These are phyloP conservation scores for Calliopsis andreniformis DNA, from an alignment of 1,140 invertebrate genomes.

Conservation along the genomic window DNA sequence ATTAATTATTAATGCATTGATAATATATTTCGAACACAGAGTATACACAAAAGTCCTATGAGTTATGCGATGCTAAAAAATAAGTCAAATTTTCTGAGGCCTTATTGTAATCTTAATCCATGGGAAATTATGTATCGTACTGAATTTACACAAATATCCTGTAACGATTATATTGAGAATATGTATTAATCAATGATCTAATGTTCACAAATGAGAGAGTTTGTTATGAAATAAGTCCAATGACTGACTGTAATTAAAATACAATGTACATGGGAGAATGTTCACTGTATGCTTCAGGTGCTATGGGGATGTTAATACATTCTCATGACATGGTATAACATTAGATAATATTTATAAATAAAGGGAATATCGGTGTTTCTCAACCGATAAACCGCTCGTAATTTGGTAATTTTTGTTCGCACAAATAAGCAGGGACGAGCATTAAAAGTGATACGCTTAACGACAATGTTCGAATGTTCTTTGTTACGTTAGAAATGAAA, in stretches of 20 bases:
- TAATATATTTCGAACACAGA: neutral
- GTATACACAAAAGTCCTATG: constrained; percentile 16
- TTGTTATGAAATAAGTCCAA: constrained; percentile 77
- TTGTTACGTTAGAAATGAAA: constrained; percentile 6
- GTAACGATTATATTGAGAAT: constrained; percentile 59
- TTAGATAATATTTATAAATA: constrained; percentile 61
- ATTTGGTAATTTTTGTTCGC: constrained; percentile 56
- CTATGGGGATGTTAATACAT: constrained; percentile 68
- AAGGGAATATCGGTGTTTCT: constrained; percentile 69
- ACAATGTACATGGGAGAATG: constrained; percentile 75
- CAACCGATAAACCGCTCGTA: constrained; percentile 52
- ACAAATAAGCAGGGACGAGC: constrained; percentile 50
- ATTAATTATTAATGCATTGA: neutral
- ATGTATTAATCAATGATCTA: constrained; percentile 61
- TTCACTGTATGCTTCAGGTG: constrained; percentile 77
- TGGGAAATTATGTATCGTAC: constrained; percentile 62
- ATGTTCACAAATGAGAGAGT: constrained; percentile 68
- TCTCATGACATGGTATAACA: constrained; percentile 67
- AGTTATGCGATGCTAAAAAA: constrained; percentile 44
- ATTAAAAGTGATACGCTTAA: constrained; percentile 49
- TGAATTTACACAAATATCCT: constrained; percentile 65
- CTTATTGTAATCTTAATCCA: constrained; percentile 73
- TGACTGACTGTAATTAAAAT: constrained; percentile 74
- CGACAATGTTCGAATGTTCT: constrained; percentile 17
- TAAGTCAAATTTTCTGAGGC: constrained; percentile 74